These are phyloP conservation scores for Ischnus inquisitorius DNA, from an alignment of 2,888 invertebrate genomes.

Conservation along the genomic window DNA sequence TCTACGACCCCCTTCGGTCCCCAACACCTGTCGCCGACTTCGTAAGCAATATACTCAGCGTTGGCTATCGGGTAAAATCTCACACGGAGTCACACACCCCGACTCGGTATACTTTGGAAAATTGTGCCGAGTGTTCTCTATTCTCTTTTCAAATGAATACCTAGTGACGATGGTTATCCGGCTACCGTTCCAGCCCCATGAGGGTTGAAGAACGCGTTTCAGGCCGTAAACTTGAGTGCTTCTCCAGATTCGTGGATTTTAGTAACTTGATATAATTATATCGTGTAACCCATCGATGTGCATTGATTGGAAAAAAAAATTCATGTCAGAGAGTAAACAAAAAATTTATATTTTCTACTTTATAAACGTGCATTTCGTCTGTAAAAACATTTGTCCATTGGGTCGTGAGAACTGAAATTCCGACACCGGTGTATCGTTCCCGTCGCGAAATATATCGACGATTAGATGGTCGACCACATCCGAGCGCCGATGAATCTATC, in stretches of 20 bases:
- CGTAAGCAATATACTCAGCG: slow-evolving; percentile 54
- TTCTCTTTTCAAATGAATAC: neutral
- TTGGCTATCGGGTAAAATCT: slow-evolving; percentile 53
- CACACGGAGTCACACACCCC: slow-evolving; percentile 12
- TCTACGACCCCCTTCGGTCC: slow-evolving; percentile 36
- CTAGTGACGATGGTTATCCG: neutral
- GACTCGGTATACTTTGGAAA: slow-evolving; percentile 17
- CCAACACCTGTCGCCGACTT: slow-evolving; percentile 64
- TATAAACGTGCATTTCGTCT: no score
- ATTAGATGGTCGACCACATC: slow-evolving; percentile 51
- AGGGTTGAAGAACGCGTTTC: neutral
- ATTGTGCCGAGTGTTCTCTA: slow-evolving; percentile 1
- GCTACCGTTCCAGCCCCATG: neutral
- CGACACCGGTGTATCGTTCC: no score
- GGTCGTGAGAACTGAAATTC: no score
- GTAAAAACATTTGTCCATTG: no score
- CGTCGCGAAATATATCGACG: neutral
- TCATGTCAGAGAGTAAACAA: no score
- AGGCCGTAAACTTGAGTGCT: neutral
- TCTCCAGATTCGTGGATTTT: no score
- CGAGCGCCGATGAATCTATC: slow-evolving; percentile 50
- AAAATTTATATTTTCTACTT: no score
- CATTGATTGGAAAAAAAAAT: no score
- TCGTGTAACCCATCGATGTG: no score
- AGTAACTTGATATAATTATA: no score